Evolutionary conservation across 2,888 invertebrate genomes (phyloP), one percentile per base, ranked within the genome.

Genomic region (Pimpla rufipes): DNA sequence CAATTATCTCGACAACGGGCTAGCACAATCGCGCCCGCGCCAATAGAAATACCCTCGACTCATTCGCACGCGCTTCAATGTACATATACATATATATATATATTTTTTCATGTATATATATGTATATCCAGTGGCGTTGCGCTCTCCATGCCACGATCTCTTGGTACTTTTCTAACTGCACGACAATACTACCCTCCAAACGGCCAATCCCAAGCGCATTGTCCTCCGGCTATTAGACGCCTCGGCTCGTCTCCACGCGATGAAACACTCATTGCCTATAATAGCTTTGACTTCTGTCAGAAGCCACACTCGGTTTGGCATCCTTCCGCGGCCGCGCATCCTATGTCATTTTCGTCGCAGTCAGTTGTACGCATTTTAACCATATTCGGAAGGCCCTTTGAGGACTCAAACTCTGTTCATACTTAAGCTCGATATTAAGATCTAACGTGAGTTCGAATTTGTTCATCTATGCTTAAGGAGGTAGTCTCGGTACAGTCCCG

Each of bases 1-100:
- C 93, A 93, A 93, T 93, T 93, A 93, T 92, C 91, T 91, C 90
- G 85, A 88, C 89, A 86, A 90, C 81, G 67, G 86, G 86, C 88
- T 90, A 88, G 88, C 88, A 88, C 90, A 91, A 90, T 91, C 90
- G 90, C 91, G 89, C 91, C 90, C 88, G 89, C 87, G 88, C 88
- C 86, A 89, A 89, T 81, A 87, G 80, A 87, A 77, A 78, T 76
- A 73, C 74, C 59, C 42, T 74, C 40, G 70, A 85, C 82, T 85
- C 79, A 74, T 37, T 62, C 18, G 62, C 37, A 40, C 37, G 18
- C 37, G n/a, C 37, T 40, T 62, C 11, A 6, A 29, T 57, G 1
- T 21, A 18, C 8, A 57, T 57, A 57, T 57, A 55, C 23, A 55
- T 55, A 23, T 55, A 55, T 57, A 29, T 57, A 16, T 35, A 59